Base-by-base conservation (phyloP, 2,113 vertebrate species). In the Erpornis zantholeuca region DNA sequence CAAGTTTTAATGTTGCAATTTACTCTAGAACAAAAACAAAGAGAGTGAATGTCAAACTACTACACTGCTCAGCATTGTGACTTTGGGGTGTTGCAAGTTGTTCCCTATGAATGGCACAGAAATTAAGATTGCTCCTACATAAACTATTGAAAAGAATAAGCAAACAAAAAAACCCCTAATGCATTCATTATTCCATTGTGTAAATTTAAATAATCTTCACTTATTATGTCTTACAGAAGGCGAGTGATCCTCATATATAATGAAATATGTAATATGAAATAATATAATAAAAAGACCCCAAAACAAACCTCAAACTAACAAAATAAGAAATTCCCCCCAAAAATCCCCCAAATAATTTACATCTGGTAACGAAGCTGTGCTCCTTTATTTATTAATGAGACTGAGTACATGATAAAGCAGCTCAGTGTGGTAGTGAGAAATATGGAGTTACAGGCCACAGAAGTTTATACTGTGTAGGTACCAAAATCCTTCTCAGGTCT, bases 11-110 rank as follows among this genome's bases (percentile, higher is more conserved):
- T n/a, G 35, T n/a, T 61, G 47, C 31, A 31, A 27, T 78, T 94
- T 84, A 96, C 68, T 92, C 96, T 97, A 70, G 69, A 88, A n/a
- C 11, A 24, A 75, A 90, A 88, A 69, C 22, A 77, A 21, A 79
- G 14, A 60, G 7, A 56, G 7, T 28, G 45, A 88, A 40, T 20
- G 28, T 77, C 29, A 66, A 66, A 84, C 54, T 56, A 22, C 18
- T 45, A 3, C 28, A 49, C 12, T 35, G 27, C 27, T 78, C 24
- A 29, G 31, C 77, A 36, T 22, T 63, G 22, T 0, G 1, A 21
- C 12, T 73, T 27, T 13, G 14, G 38, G 35, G 44, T 49, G 91
- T 66, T 82, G 35, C 40, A 57, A 14, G 18, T 93, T 45, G 9
- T 38, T 89, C 65, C 18, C 8, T 60, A 5, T 44, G 25, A 83